Evolutionary conservation across 2,113 vertebrate genomes (phyloP).

Genomic region (Kobus ellipsiprymnus): DNA sequence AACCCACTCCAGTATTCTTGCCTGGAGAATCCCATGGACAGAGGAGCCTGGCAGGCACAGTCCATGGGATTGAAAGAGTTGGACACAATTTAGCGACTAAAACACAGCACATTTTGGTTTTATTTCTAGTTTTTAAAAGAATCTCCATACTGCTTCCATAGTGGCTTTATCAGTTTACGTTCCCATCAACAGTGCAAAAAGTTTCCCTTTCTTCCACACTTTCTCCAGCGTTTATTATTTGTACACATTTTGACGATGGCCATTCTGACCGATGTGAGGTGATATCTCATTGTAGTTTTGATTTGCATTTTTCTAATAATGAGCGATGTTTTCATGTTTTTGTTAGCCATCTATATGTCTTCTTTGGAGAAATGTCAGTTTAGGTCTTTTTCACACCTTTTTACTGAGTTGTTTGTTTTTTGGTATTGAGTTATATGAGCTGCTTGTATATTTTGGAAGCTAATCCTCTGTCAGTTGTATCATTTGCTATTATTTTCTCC

Average conservation of each 20-base stretch:
- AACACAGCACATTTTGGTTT: background rate
- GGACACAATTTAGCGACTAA: too few species aligned
- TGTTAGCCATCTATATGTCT: background rate
- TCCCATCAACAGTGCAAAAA: background rate
- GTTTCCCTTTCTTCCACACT: background rate
- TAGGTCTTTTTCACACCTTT: background rate
- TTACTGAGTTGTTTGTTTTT: background rate
- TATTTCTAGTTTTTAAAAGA: background rate
- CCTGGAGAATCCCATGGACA: too few species aligned
- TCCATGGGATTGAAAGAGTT: too few species aligned
- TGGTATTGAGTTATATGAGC: background rate
- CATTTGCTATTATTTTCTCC: background rate
- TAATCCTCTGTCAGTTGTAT: background rate
- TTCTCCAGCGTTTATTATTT: background rate
- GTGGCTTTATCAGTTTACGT: background rate
- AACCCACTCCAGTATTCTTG: too few species aligned
- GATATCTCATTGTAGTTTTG: background rate
- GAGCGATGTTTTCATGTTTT: background rate
- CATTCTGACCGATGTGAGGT: background rate
- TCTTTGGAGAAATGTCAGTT: background rate
- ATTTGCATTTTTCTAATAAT: background rate
- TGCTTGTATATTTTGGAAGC: background rate
- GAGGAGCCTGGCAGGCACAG: too few species aligned
- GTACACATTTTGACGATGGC: background rate
- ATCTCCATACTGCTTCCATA: background rate